Evolutionary conservation across 1,140 invertebrate species (phyloP), one percentile per base, ranked within the genome.

Genomic region (Octopus sinensis): DNA sequence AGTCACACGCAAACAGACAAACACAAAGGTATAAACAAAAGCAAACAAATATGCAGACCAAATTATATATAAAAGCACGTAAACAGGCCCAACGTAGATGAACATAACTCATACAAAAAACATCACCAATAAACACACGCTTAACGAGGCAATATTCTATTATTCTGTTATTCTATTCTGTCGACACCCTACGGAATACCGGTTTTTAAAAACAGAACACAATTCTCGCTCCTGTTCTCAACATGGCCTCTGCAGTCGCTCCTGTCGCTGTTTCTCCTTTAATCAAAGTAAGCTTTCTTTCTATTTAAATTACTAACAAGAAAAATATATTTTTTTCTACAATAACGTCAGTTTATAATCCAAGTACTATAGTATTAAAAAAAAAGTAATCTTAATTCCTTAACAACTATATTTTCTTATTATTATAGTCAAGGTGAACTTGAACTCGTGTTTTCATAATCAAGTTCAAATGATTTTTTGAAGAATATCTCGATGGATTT

Each of bases 401-500:
- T 0, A 73, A 73, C 6, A 23, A n/a, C 6, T 23, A 13, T 73
- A n/a, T 9, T 73, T 5, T 73, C 1, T 62, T 62, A 1, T 12
- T 62, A 62, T 62, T 62, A 62, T 62, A 62, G 17, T 6, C 68
- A 73, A 73, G 68, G 68, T 73, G 68, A 62, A 73, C 13, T 73
- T 73, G 68, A 62, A 62, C 9, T 62, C 17, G 1, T 62, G 56
- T 12, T 62, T 12, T 62, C 1, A 62, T 12, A 62, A 17, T 12
- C 9, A 62, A 62, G 9, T 62, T 9, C 17, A 17, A 17, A 9
- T 9, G 68, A 0, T 23, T 73, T 73, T 73, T 73, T 6, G 68
- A 43, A 43, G 30, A 43, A 43, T 43, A 43, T 43, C 30, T 43
- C 30, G 30, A 43, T 43, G 30, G 0, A 43, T 43, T 43, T 43